Evolutionary conservation across 1,140 invertebrate genomes (phyloP).

Genomic region (Hetaerina americana): DNA sequence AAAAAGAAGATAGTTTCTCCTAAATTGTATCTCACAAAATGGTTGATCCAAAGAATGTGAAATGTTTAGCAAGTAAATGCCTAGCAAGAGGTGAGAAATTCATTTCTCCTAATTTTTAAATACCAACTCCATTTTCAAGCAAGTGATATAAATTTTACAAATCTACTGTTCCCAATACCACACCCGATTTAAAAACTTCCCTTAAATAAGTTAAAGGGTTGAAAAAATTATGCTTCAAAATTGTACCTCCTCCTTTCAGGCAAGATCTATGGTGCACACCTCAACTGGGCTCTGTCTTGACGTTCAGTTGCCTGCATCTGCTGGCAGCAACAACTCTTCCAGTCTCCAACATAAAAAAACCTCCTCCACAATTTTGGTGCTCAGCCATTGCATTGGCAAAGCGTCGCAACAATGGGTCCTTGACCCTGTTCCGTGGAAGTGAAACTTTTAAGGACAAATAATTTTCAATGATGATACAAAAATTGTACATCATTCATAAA

Average conservation of each 20-base stretch:
- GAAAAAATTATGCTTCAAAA: too few relatives aligned
- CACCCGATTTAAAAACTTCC: background rate
- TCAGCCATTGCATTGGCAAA: background rate
- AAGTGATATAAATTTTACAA: background rate
- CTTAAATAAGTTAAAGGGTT: too few relatives aligned
- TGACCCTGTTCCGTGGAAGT: background rate
- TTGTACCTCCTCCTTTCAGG: background rate
- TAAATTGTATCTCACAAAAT: too few relatives aligned
- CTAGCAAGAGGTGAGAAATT: background rate
- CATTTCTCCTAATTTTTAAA: background rate
- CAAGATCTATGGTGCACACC: background rate
- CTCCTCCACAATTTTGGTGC: background rate
- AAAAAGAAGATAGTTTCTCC: too few relatives aligned
- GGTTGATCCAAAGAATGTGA: too few relatives aligned
- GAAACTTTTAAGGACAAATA: too few relatives aligned
- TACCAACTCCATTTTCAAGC: background rate
- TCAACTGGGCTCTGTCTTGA: background rate
- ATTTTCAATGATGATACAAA: too few relatives aligned
- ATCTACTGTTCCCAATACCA: background rate
- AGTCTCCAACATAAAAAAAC: background rate
- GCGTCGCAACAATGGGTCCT: background rate
- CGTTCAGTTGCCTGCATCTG: background rate
- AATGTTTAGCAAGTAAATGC: background rate
- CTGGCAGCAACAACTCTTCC: background rate
- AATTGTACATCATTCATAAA: too few relatives aligned